Conservation (phyloP, 2,113 vertebrate genomes). For the Ciconia boyciana region DNA sequence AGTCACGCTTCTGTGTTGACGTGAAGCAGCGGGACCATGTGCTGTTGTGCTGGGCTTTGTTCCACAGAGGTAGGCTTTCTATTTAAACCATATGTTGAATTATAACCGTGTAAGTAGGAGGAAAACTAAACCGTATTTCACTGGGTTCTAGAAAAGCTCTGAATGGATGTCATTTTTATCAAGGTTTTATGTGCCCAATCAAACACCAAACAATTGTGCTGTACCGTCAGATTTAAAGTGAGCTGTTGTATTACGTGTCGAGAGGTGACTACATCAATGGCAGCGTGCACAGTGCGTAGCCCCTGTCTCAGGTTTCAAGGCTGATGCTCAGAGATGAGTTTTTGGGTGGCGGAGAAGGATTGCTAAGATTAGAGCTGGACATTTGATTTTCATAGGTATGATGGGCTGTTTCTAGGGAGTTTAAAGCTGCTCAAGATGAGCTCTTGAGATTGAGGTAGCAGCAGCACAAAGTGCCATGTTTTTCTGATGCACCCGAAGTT, state of each 20-base stretch:
- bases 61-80: background rate
- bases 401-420: background rate
- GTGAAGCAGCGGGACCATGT: background rate
- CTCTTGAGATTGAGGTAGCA: background rate
- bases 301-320: background rate
- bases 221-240: background rate
- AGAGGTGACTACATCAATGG: background rate
- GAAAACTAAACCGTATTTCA: slow-evolving; percentile 20
- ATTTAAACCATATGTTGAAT: slow-evolving; percentile 40
- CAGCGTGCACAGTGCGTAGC: background rate
- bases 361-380: background rate
- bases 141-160: background rate
- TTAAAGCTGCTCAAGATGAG: background rate
- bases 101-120: background rate
- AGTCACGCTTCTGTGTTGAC: background rate
- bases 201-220: background rate
- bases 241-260: background rate
- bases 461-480: background rate
- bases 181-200: background rate
- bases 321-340: background rate
- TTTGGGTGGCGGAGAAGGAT: background rate
- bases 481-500: background rate
- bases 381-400: background rate
- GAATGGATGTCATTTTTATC: slow-evolving; percentile 1
- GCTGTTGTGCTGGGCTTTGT: background rate